Evolutionary conservation across 1,140 invertebrate genomes (phyloP), one percentile per base, ranked within the genome.

Genomic region (Akabosia matsudoensis): DNA sequence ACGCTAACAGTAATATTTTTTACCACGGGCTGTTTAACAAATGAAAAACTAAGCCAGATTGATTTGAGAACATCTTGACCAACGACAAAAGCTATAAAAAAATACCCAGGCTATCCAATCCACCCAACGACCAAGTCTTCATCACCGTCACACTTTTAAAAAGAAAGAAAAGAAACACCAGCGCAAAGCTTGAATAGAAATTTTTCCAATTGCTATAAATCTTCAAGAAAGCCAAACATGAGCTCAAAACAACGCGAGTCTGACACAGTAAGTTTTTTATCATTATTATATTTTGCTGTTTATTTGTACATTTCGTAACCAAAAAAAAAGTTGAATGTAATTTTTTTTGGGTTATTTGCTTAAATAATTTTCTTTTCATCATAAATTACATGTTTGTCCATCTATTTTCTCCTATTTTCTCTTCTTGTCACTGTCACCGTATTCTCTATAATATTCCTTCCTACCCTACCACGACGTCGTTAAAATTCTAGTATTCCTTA

Each of bases 181-280:
- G 7, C 37, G 37, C 37, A 45, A 45, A 45, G 37, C 7, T 45
- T 45, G 37, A 45, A 10, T n/a, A n/a, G n/a, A n/a, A n/a, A n/a
- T n/a, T n/a, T n/a, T n/a, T n/a, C n/a, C n/a, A n/a, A n/a, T n/a
- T n/a, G n/a, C n/a, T n/a, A n/a, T n/a, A n/a, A n/a, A n/a, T n/a
- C n/a, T n/a, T n/a, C n/a, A n/a, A n/a, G n/a, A n/a, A n/a, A n/a
- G n/a, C n/a, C n/a, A 22, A 56, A 16, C 54, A 79, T 79, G 78
- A 79, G 74, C 74, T 76, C 78, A 75, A 79, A 76, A 74, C 78
- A 76, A 34, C 78, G 75, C 74, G 78, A 79, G 64, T 79, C 78
- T 61, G 78, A 79, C 33, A 73, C 74, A 33, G 78, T 79, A 74
- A 79, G 78, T 76, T n/a, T 26, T 70, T 30, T 24, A 56, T 16